Evolutionary conservation across 2,888 invertebrate genomes (phyloP).

Genomic region (Drosophila helvetica): DNA sequence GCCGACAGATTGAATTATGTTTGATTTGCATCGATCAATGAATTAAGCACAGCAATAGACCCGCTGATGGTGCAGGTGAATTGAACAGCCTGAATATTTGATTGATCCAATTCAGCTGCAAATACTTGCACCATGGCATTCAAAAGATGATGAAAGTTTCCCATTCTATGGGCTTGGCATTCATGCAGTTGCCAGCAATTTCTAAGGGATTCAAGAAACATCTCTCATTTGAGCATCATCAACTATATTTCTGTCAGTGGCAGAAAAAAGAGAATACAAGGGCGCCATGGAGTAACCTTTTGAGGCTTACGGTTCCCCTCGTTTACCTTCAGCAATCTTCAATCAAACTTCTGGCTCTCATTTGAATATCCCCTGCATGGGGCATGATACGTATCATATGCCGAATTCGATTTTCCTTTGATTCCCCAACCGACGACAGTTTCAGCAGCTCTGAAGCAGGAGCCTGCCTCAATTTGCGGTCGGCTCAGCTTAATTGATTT

Average conservation of each 20-base stretch:
- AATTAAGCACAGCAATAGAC: constrained; percentile 4
- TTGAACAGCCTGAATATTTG: constrained; percentile 5
- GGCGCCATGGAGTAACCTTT: not conserved
- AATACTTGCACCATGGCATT: not conserved
- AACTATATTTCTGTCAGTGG: not conserved
- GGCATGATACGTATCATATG: not conserved
- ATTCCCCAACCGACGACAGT: constrained; percentile 13
- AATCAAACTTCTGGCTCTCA: not conserved
- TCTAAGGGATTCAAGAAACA: too few species aligned
- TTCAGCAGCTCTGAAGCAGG: not conserved
- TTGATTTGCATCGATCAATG: constrained; percentile 33
- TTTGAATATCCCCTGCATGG: not conserved
- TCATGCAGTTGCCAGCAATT: too few species aligned
- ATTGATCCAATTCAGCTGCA: constrained; percentile 6
- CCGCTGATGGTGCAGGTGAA: not conserved
- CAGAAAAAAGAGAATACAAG: not conserved
- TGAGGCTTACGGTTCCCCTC: not conserved
- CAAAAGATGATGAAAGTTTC: not conserved
- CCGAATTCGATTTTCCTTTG: not conserved
- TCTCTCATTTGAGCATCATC: too few species aligned
- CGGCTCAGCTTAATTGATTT: constrained; percentile 69
- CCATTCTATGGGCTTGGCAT: not conserved
- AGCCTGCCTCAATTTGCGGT: constrained; percentile 50
- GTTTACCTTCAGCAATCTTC: not conserved
- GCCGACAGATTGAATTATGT: constrained; percentile 29